Base-by-base conservation (phyloP, 2,113 vertebrate species). In the Tichodroma muraria region DNA sequence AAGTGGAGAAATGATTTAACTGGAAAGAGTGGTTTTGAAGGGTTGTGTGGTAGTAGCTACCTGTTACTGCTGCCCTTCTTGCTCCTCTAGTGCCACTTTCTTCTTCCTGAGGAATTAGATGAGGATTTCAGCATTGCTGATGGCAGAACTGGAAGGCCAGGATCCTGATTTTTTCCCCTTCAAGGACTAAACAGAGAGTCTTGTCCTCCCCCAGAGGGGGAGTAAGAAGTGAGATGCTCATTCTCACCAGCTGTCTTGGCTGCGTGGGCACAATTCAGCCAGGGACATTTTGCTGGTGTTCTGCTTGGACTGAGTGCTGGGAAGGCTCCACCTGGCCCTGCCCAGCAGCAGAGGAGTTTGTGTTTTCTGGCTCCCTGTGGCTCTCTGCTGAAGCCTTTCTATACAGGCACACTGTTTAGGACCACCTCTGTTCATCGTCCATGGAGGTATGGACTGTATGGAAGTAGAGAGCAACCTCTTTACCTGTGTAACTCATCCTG, bases 371-470 rank as follows among this genome's bases (percentile, higher is more conserved):
- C 19, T 91, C 10, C 30, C 31, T 25, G 11, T 3, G 8, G 42
- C 27, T 81, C 49, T 60, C 37, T 93, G 66, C 53, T 8, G 4
- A 70, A 85, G 42, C 35, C 28, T 80, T 79, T 66, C 45, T 77
- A 8, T 12, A 4, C 20, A 70, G 31, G 35, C 19, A n/a, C 4
- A 2, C 57, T 84, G 60, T 52, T 69, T 75, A 22, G 30, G 47
- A 27, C 22, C 47, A 42, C 21, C 28, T 76, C 21, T 75, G 15
- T 65, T 83, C 24, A 18, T 73, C 0, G 0, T 54, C 54, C 0
- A 0, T 2, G 15, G n/a, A 70, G 30, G 27, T 85, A 8, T 3
- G 40, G 40, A 19, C 42, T 54, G 23, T n/a, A 22, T 1, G 4
- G 70, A 25, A 52, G 15, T 8, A 81, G 68, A 88, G 42, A 70